Evolutionary conservation across 2,113 vertebrate genomes (phyloP).

Genomic region (Prinia subflava): DNA sequence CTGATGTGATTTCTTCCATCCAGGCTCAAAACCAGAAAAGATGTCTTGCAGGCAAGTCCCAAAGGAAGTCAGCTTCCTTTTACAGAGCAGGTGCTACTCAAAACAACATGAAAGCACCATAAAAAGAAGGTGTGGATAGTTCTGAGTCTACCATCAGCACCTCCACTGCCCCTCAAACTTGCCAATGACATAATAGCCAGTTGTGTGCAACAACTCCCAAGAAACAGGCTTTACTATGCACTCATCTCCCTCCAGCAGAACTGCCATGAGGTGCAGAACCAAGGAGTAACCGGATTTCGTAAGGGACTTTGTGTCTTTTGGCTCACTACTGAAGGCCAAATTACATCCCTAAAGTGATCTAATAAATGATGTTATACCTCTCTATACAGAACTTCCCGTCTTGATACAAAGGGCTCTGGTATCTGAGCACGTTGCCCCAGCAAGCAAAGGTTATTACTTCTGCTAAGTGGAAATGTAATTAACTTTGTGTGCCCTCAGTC

Average conservation of each 20-base stretch:
- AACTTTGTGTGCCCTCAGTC: background rate
- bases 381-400: background rate
- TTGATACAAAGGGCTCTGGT: rapidly evolving
- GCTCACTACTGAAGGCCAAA: background rate
- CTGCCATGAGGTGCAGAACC: background rate
- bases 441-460: background rate
- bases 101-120: background rate
- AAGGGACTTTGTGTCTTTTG: background rate
- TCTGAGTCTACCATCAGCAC: background rate
- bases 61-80: background rate
- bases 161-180: background rate
- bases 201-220: background rate
- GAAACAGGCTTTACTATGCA: background rate
- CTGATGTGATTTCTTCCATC: background rate
- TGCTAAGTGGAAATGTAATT: background rate
- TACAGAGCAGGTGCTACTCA: background rate
- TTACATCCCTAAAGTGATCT: background rate
- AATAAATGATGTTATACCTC: background rate
- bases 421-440: background rate
- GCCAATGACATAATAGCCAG: background rate
- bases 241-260: background rate
- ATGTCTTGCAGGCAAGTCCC: background rate
- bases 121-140: background rate
- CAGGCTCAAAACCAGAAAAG: background rate
- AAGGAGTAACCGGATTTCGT: background rate